Base-by-base conservation (phyloP, 2,888 invertebrate species). In the Xanthia icteritia region DNA sequence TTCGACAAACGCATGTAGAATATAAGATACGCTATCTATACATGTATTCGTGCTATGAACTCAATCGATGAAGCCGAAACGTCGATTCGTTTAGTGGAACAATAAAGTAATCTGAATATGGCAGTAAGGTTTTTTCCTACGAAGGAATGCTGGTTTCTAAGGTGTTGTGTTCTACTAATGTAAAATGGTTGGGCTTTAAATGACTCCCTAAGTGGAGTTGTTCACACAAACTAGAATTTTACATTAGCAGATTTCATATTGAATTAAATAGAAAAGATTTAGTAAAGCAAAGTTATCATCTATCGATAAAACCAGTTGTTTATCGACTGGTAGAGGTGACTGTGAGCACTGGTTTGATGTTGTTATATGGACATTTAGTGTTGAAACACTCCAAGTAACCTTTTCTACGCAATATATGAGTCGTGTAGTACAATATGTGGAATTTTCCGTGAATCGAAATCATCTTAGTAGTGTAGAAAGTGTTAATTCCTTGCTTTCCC, bases 401-500 rank as follows among this genome's bases (percentile, higher is more conserved):
- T 81, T 78, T 83, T 61, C 72, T 70, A 77, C 67, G 70, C 73
- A 72, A 76, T 72, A 67, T 67, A 73, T 68, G 72, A 72, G 27
- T 61, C 60, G 31, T 42, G 13, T 78, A 73, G 65, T 67, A 36
- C 67, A 31, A 65, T 73, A 65, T 58, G 70, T 74, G 82, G 80
- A 81, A 86, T 84, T 85, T 88, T 86, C 83, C 79, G 74, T 77
- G 54, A 76, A 80, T 82, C 84, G 71, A 86, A 87, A 86, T 81
- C 74, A 77, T 69, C 74, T 77, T 68, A 48, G 58, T 69, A 68
- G 23, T 79, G 79, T 88, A 89, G 90, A 91, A 90, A 91, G 90
- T 85, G 87, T 76, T 88, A 86, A 85, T 86, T 91, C 79, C 90
- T 89, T 84, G 88, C 88, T 90, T 90, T 90, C 89, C 85, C 79